A percentile compares a stretch with the other conserved stretches of the same genome.
phyloP scores from a whole-genome alignment of 2,113 vertebrate genomes.

The Brachionichthys hirsutus region DNA sequence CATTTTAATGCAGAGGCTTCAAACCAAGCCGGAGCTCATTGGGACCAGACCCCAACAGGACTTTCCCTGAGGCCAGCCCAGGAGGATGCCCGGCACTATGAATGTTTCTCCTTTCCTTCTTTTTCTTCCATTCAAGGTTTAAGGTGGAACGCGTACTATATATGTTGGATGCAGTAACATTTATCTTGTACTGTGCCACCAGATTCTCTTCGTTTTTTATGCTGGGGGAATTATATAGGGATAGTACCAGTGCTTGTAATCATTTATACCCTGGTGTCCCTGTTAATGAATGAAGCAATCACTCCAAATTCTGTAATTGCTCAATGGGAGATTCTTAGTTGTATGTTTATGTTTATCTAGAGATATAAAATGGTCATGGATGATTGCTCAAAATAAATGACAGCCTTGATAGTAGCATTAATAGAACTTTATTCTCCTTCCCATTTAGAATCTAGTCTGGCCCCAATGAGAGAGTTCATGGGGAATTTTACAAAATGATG shows the following conservation, averaged over 20 bases:
- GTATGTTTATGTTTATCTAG: too few species aligned
- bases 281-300: slow-evolving; percentile 25
- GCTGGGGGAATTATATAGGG: not conserved
- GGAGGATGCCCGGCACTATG: slow-evolving; percentile 16
- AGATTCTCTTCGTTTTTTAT: slow-evolving; percentile 5
- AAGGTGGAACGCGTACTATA: not conserved
- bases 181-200: slow-evolving; percentile 3
- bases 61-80: slow-evolving; percentile 28
- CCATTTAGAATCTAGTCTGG: too few species aligned
- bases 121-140: not conserved
- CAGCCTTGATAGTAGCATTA: too few species aligned
- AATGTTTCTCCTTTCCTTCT: slow-evolving; percentile 19
- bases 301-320: slow-evolving; percentile 3
- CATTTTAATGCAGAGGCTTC: slow-evolving; percentile 55
- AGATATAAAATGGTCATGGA: too few species aligned
- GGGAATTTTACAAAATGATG: slow-evolving; percentile 22
- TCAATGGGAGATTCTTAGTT: too few species aligned
- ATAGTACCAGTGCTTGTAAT: slow-evolving; percentile 7
- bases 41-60: slow-evolving; percentile 40
- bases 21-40: slow-evolving; percentile 54
- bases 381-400: too few species aligned
- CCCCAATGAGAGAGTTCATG: too few species aligned
- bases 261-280: not conserved
- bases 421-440: too few species aligned
- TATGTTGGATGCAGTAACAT: slow-evolving; percentile 21